phyloP scores from a whole-genome alignment of 2,113 vertebrate species.

The Pogonocichla stellata region DNA sequence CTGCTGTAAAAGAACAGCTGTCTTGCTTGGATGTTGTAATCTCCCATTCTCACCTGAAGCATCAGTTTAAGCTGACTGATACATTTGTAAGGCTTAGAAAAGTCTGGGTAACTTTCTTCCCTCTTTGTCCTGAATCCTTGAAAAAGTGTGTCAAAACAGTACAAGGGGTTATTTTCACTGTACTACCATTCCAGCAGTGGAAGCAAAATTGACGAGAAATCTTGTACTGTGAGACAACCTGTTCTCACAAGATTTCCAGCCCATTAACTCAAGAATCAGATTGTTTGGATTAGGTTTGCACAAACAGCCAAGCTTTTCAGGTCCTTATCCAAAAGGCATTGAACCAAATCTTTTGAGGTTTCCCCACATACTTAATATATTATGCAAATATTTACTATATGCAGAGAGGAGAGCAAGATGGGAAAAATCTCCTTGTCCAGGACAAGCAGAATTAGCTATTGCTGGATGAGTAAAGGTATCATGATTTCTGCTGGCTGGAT shows the following conservation, averaged over 20 bases:
- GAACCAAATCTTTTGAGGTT: conserved; percentile 52
- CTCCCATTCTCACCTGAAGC: not conserved
- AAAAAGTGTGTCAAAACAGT: not conserved
- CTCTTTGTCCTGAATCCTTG: not conserved
- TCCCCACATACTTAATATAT: not conserved
- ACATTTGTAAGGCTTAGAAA: not conserved
- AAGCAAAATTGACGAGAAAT: not conserved
- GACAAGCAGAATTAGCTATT: not conserved
- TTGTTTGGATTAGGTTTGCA: conserved; percentile 51
- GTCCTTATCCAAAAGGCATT: conserved; percentile 40
- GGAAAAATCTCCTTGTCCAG: not conserved
- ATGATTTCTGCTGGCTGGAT: not conserved
- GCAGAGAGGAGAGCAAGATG: not conserved
- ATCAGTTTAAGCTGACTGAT: not conserved
- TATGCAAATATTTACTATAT: conserved; percentile 44
- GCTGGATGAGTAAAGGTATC: not conserved
- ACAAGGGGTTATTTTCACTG: not conserved
- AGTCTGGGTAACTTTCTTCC: not conserved
- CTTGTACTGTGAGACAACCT: conserved; percentile 23
- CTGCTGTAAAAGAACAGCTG: not conserved
- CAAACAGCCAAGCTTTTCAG: conserved; percentile 41
- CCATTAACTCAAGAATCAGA: conserved; percentile 59
- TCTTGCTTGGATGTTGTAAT: not conserved
- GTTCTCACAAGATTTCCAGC: conserved; percentile 55
- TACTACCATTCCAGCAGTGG: not conserved